Conservation (phyloP, 1,140 invertebrate genomes). For the Vollenhovia emeryi region DNA sequence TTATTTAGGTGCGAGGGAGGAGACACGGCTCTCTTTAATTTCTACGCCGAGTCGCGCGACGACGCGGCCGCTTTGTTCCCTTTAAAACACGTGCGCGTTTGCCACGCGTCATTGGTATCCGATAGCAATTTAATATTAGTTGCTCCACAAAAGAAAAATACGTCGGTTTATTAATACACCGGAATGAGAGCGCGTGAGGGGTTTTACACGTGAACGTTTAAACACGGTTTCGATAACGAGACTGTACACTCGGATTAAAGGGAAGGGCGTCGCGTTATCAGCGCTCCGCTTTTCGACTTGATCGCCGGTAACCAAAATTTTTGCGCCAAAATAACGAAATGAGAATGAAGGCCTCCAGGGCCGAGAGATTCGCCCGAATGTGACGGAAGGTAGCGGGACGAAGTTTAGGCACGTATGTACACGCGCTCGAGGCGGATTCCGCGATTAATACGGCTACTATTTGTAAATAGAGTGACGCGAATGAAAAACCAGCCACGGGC, state of each 20-base stretch:
- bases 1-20: neutral
- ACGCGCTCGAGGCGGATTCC: neutral
- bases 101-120: neutral
- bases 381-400: neutral
- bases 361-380: neutral
- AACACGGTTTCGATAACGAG: neutral
- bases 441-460: conserved; percentile 39
- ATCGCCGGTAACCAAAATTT: neutral
- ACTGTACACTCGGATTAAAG: neutral
- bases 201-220: neutral
- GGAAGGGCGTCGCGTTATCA: neutral
- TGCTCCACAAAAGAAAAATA: conserved; percentile 11
- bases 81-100: neutral
- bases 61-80: neutral
- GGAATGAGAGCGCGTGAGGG: neutral
- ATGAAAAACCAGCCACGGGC: conserved; percentile 26
- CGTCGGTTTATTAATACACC: neutral
- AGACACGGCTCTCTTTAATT: neutral
- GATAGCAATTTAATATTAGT: neutral
- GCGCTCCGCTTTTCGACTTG: neutral
- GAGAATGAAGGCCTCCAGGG: no score
- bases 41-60: neutral
- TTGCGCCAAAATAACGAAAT: neutral
- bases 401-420: neutral
- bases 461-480: conserved; percentile 35